Evolutionary conservation across 2,888 invertebrate genomes (phyloP).

Genomic region (Campaea margaritaria): DNA sequence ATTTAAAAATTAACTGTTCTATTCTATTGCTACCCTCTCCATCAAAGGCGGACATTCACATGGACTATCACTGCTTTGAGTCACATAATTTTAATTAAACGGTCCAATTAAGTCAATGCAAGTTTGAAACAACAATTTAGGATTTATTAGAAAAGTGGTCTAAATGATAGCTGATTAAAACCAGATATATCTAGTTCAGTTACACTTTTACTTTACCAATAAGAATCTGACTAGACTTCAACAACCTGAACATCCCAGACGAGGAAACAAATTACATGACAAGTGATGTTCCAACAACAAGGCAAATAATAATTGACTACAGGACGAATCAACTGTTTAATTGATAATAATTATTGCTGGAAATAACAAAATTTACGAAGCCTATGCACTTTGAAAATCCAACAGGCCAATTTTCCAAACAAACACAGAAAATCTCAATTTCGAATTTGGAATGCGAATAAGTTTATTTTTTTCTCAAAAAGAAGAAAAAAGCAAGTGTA

Average conservation of each 20-base stretch:
- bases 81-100: too few species aligned
- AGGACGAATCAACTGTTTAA: slow-evolving; percentile 16
- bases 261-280: slow-evolving; percentile 25
- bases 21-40: too few species aligned
- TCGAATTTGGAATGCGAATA: slow-evolving; percentile 3
- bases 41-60: too few species aligned
- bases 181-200: slow-evolving; percentile 5
- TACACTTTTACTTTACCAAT: slow-evolving; percentile 11
- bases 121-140: too few species aligned
- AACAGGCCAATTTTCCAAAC: not conserved
- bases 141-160: too few species aligned
- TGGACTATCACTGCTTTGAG: too few species aligned
- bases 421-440: not conserved
- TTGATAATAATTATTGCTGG: slow-evolving; percentile 28
- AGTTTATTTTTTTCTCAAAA: slow-evolving; percentile 1
- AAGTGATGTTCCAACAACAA: slow-evolving; percentile 19
- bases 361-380: slow-evolving; percentile 25
- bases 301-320: slow-evolving; percentile 17
- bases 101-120: too few species aligned
- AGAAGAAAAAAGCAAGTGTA: slow-evolving; percentile 28
- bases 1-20: too few species aligned
- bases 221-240: slow-evolving; percentile 22
- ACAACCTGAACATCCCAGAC: slow-evolving; percentile 4
- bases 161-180: not conserved
- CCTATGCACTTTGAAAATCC: not conserved